A percentile compares a stretch with the other conserved stretches of the same genome.
These are phyloP conservation scores for Phyllopteryx taeniolatus DNA, from an alignment of 2,113 vertebrate species.

Conservation along the genomic window DNA sequence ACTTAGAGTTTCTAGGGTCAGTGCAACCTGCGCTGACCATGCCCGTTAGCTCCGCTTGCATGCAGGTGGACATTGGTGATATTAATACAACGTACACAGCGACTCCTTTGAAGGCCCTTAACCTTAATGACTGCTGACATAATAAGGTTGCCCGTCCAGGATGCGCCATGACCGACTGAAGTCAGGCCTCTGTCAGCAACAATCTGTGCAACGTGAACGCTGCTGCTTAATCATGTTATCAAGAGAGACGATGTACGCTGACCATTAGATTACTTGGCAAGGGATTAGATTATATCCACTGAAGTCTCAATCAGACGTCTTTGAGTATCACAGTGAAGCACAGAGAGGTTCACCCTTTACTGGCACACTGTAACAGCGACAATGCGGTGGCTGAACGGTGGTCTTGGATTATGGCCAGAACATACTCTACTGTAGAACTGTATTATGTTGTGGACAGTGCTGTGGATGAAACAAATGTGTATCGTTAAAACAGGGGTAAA, in stretches of 20 bases:
- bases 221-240: constrained; percentile 49
- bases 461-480: background rate
- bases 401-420: constrained; percentile 2
- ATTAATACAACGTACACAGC: constrained; percentile 30
- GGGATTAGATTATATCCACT: constrained; percentile 52
- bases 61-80: constrained; percentile 55
- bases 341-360: constrained; percentile 16
- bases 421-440: background rate
- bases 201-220: constrained; percentile 32
- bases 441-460: background rate
- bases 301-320: constrained; percentile 41
- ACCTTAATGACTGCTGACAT: constrained; percentile 61
- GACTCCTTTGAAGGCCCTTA: constrained; percentile 48
- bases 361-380: background rate
- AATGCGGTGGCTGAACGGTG: background rate
- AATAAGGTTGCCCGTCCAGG: constrained; percentile 61
- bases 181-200: constrained; percentile 30
- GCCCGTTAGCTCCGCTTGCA: constrained; percentile 21
- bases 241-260: constrained; percentile 33
- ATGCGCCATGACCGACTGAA: constrained; percentile 39
- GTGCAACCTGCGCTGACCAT: constrained; percentile 20
- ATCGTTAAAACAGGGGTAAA: no score
- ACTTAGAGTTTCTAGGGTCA: background rate
- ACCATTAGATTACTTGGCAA: constrained; percentile 54
- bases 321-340: constrained; percentile 35